Evolutionary conservation across 2,888 invertebrate genomes (phyloP).

Genomic region (Psococerastis gibbosa): DNA sequence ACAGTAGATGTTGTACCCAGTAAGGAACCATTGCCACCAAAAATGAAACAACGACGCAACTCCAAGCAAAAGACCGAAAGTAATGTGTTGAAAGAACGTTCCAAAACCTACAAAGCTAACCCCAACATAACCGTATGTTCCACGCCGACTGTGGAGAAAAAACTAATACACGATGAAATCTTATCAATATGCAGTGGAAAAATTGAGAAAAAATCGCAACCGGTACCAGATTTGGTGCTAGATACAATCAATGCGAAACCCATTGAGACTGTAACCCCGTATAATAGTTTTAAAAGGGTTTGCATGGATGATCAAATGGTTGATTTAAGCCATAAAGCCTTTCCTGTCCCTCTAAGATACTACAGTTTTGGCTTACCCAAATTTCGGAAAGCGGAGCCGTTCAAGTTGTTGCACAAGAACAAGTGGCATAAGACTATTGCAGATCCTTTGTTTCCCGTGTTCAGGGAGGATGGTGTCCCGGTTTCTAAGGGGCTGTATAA

Average conservation of each 20-base stretch:
- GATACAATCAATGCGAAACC: background rate
- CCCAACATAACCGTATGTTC: constrained; percentile 1
- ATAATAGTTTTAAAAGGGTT: background rate
- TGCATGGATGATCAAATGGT: constrained; percentile 9
- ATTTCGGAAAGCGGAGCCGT: constrained; percentile 18
- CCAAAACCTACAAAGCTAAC: constrained; percentile 1
- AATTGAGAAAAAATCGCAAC: background rate
- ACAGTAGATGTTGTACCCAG: constrained; percentile 7
- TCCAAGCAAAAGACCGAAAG: background rate
- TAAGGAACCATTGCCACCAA: background rate
- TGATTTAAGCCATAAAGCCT: constrained; percentile 7
- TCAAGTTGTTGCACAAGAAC: constrained; percentile 4
- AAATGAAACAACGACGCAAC: background rate
- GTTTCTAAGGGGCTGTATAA: constrained; percentile 54
- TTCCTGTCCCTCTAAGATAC: constrained; percentile 33
- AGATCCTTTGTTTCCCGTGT: constrained; percentile 60
- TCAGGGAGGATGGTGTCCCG: constrained; percentile 51
- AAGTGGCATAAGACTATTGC: constrained; percentile 47
- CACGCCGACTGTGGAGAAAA: constrained; percentile 11
- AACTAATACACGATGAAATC: constrained; percentile 12
- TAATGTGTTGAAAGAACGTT: constrained; percentile 3
- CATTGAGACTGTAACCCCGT: no score
- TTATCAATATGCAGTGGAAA: constrained; percentile 14
- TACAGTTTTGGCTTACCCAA: constrained; percentile 29
- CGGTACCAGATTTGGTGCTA: constrained; percentile 4